These are phyloP conservation scores for Lutraria lutraria DNA, from an alignment of 2,888 invertebrate genomes.

Conservation along the genomic window DNA sequence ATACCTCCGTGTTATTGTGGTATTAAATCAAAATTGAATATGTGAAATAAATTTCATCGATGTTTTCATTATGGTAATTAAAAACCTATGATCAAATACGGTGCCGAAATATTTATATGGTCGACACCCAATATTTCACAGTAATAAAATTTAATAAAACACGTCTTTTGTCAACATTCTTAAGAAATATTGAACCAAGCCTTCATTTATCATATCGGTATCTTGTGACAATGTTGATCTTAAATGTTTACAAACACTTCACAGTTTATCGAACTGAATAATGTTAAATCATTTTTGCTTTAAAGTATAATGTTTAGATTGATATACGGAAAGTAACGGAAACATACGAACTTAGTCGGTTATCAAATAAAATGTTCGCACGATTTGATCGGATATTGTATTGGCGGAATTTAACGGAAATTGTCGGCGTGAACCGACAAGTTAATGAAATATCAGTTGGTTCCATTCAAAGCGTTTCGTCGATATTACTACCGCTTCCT, in stretches of 20 bases:
- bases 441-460: slow-evolving; percentile 5
- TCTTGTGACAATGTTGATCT: slow-evolving; percentile 24
- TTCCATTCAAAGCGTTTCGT: slow-evolving; percentile 47
- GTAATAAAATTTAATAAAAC: no score
- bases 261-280: slow-evolving; percentile 3
- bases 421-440: neutral
- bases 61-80: neutral
- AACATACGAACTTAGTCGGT: neutral
- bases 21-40: neutral
- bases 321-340: neutral
- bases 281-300: neutral
- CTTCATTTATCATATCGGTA: neutral
- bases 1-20: no score
- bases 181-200: neutral
- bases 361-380: neutral
- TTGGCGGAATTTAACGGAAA: neutral
- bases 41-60: neutral
- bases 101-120: neutral
- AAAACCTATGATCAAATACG: neutral
- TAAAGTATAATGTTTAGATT: neutral
- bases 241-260: slow-evolving; percentile 24
- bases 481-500: slow-evolving; percentile 28
- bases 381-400: neutral
- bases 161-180: neutral
- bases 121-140: neutral